phyloP scores from a whole-genome alignment of 2,797 vertebrate species.

The Hipposideros larvatus region DNA sequence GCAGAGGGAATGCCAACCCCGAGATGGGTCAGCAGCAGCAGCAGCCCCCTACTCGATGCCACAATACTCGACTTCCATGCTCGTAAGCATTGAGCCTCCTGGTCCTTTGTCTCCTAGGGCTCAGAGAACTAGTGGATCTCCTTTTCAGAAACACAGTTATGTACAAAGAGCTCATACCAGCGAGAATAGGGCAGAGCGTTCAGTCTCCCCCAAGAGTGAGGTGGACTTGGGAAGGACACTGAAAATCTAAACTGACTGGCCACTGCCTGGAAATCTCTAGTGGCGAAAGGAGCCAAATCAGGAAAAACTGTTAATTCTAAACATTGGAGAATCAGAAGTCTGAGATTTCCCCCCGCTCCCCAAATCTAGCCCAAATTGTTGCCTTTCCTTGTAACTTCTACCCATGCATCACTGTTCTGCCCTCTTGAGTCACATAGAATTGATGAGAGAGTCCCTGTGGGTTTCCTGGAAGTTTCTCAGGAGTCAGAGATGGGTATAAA shows the following conservation, averaged over 20 bases:
- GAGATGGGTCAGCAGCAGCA: not conserved
- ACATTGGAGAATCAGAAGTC: not conserved
- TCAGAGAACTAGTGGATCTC: not conserved
- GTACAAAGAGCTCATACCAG: not conserved
- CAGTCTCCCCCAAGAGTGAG: not conserved
- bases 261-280: not conserved
- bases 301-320: not conserved
- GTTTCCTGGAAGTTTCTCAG: constrained; percentile 13
- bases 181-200: not conserved
- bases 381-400: not conserved
- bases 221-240: not conserved
- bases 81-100: not conserved
- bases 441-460: not conserved
- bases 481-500: not conserved
- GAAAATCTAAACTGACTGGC: not conserved
- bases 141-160: not conserved
- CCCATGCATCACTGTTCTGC: not conserved
- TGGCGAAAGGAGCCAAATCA: not conserved
- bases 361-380: not conserved
- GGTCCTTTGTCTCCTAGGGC: not conserved
- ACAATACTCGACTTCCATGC: not conserved
- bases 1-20: not conserved
- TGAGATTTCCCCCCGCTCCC: not conserved
- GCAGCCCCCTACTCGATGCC: too few species aligned
- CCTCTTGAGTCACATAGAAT: not conserved